Conservation (phyloP, 2,113 vertebrate species). For the Hiodon alosoides region DNA sequence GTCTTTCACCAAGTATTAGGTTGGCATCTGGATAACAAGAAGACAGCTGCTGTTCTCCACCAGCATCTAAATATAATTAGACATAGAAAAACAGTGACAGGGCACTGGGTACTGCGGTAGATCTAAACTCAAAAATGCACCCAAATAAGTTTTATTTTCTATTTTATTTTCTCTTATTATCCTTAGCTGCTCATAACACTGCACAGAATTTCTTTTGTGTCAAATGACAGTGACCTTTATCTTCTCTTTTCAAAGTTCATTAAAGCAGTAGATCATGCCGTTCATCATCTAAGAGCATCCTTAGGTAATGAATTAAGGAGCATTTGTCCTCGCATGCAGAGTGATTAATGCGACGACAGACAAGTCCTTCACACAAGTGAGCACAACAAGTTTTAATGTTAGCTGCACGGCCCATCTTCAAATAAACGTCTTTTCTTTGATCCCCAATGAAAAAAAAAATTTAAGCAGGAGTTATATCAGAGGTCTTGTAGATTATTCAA, state of each 20-base stretch:
- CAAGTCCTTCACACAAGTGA: slow-evolving; percentile 62
- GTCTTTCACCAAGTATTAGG: neutral
- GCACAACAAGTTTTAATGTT: slow-evolving; percentile 53
- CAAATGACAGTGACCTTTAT: neutral
- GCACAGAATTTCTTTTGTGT: too few relatives aligned
- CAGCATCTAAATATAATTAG: neutral
- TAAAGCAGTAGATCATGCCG: slow-evolving; percentile 22
- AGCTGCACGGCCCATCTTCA: slow-evolving; percentile 55
- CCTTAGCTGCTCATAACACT: neutral
- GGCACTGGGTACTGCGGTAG: neutral
- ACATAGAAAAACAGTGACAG: neutral
- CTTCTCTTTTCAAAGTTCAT: neutral
- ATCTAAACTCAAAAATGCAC: neutral
- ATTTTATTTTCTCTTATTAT: slow-evolving; percentile 6
- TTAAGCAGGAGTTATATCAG: neutral
- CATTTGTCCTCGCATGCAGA: slow-evolving; percentile 53
- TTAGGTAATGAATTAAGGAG: slow-evolving; percentile 60
- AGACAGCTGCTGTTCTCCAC: neutral
- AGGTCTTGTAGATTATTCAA: neutral
- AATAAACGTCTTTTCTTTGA: slow-evolving; percentile 45
- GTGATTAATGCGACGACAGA: slow-evolving; percentile 71
- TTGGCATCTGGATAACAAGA: neutral
- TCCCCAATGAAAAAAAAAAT: slow-evolving; percentile 38
- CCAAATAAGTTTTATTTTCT: neutral
- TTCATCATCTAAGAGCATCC: slow-evolving; percentile 55